Evolutionary conservation across 2,888 invertebrate species (phyloP), one percentile per base, ranked within the genome.

Genomic region (Phyllotreta cruciferae): DNA sequence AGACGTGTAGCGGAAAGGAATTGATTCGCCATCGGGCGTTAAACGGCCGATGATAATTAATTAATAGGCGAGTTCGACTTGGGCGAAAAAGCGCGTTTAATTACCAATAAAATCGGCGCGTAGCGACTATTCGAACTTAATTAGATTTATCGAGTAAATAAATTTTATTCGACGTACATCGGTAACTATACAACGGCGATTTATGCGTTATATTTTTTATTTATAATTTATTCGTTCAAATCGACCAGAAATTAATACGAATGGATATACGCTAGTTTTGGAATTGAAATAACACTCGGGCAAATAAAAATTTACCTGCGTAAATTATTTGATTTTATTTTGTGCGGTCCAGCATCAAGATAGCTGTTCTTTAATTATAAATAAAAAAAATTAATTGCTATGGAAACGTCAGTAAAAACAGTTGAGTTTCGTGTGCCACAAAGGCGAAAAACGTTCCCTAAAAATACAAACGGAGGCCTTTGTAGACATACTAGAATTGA

Each of bases 351-450:
- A 24, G 24, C 24, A 24, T 24, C 24, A 24, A 24, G 24, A 24
- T 24, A 24, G 24, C 24, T 3, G 24, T 24, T 24, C 24, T 24
- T 24, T 24, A 24, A 24, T 24, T 24, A 3, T 24, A 4, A 37
- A 37, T 34, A 41, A 47, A 34, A 57, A 57, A 37, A 34, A 57
- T 45, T 24, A 24, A 24, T 24, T 24, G 24, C 24, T 24, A 24
- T 24, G 24, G 24, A 24, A 24, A 24, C 4, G 24, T 24, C 24
- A 24, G 35, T 47, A 45, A 53, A 42, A 54, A 45, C 36, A 53
- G 60, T 60, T 64, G 52, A 39, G 54, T 64, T 56, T 64, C 24
- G 24, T n/a, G 13, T 13, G 7, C 36, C 36, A 64, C 64, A 64
- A 64, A 56, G 56, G 60, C 61, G 41, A 11, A 36, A 9, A 34